These are phyloP conservation scores for Oceanites oceanicus DNA, from an alignment of 2,113 vertebrate genomes.

Conservation along the genomic window DNA sequence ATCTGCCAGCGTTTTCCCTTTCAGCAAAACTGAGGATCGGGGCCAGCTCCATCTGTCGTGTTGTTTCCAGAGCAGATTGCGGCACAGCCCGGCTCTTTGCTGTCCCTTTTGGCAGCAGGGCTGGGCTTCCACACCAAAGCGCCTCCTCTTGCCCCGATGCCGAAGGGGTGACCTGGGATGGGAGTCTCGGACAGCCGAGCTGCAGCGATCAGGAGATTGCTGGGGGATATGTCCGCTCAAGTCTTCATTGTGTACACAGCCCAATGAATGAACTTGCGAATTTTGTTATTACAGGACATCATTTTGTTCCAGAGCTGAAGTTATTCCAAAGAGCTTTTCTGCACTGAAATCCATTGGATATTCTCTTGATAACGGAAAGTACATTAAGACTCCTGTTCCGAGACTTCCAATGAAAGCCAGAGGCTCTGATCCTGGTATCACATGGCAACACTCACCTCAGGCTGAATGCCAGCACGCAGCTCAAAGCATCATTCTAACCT, in stretches of 20 bases:
- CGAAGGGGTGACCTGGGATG: neutral
- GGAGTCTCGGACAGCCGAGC: neutral
- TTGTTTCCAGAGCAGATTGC: neutral
- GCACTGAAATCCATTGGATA: neutral
- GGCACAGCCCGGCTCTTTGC: neutral
- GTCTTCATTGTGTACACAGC: no score
- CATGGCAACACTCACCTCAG: neutral
- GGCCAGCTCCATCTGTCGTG: neutral
- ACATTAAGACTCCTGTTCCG: neutral
- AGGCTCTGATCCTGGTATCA: neutral
- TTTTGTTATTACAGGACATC: neutral
- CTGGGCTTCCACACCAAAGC: neutral
- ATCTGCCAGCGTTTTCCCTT: neutral
- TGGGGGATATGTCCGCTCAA: neutral
- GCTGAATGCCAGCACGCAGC: neutral
- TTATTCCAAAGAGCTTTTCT: neutral
- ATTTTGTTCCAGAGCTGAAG: neutral
- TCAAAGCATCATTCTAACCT: neutral
- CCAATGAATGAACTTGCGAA: neutral
- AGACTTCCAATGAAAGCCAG: neutral
- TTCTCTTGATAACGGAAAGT: neutral
- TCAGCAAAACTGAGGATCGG: neutral
- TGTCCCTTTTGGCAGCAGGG: neutral
- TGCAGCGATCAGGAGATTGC: neutral
- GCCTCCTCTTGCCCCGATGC: accelerated